A percentile compares a stretch with the other conserved stretches of the same genome.
phyloP scores from a whole-genome alignment of 2,888 invertebrate species.

The Melanophora roralis region DNA sequence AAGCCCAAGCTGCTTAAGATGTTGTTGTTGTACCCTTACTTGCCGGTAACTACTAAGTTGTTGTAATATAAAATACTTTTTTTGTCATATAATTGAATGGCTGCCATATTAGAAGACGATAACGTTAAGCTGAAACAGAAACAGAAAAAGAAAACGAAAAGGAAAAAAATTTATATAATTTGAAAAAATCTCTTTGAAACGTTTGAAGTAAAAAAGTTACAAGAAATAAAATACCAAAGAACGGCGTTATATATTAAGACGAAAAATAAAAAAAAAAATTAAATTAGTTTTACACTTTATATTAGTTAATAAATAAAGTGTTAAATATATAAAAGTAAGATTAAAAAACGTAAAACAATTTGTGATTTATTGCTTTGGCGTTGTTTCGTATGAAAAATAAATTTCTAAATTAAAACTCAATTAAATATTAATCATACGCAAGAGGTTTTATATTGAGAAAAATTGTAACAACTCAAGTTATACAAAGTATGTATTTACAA shows the following conservation, averaged over 20 bases:
- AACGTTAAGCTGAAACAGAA: conserved; percentile 17
- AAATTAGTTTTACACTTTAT: conserved; percentile 12
- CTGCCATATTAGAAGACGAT: conserved; percentile 59
- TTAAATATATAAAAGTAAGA: background rate
- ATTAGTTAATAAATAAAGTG: background rate
- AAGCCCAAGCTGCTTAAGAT: conserved; percentile 26
- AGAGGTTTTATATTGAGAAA: too few species aligned
- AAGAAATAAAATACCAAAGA: conserved; percentile 39
- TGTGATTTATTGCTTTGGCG: too few species aligned
- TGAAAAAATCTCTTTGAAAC: background rate
- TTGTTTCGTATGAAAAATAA: conserved; percentile 7
- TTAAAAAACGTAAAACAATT: background rate
- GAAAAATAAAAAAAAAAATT: conserved; percentile 17
- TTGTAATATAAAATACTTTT: conserved; percentile 38
- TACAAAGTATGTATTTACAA: too few species aligned
- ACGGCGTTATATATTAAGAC: too few species aligned
- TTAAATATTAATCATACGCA: conserved; percentile 22
- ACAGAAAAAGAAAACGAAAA: background rate
- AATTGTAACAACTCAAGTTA: too few species aligned
- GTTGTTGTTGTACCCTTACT: background rate
- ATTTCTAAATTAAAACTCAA: too few species aligned
- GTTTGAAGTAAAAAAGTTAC: conserved; percentile 2
- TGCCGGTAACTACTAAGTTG: conserved; percentile 7
- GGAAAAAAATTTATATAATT: conserved; percentile 7
- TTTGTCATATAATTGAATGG: conserved; percentile 61